phyloP scores from a whole-genome alignment of 2,888 invertebrate species.

The Brachypalpus laphriformis region DNA sequence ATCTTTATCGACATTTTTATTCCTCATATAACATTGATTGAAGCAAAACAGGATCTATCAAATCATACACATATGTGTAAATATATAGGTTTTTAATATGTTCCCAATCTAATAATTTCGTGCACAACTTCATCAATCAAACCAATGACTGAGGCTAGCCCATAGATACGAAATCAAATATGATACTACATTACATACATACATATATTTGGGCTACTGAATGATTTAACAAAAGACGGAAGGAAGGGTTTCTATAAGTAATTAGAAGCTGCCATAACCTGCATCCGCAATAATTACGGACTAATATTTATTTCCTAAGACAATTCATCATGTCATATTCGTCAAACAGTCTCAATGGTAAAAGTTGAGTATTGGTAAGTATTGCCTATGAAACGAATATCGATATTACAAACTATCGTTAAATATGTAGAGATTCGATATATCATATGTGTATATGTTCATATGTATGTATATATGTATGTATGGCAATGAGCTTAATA shows the following conservation, averaged over 20 bases:
- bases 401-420: background rate
- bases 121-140: constrained; percentile 7
- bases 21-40: no score
- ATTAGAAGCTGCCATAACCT: constrained; percentile 40
- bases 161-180: background rate
- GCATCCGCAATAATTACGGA: constrained; percentile 28
- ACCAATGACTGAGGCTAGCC: background rate
- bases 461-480: background rate
- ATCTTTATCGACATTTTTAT: no score
- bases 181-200: background rate
- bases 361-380: background rate
- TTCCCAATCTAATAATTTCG: background rate
- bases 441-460: no score
- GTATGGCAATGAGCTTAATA: background rate
- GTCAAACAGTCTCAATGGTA: constrained; percentile 12
- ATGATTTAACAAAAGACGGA: constrained; percentile 22
- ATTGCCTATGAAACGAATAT: background rate
- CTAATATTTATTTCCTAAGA: background rate
- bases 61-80: background rate
- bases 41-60: no score
- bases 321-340: constrained; percentile 39
- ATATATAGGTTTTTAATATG: background rate
- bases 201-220: background rate
- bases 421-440: no score
- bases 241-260: constrained; percentile 10